Conservation (phyloP, 2,113 vertebrate species). For the Zosterops pallidus region DNA sequence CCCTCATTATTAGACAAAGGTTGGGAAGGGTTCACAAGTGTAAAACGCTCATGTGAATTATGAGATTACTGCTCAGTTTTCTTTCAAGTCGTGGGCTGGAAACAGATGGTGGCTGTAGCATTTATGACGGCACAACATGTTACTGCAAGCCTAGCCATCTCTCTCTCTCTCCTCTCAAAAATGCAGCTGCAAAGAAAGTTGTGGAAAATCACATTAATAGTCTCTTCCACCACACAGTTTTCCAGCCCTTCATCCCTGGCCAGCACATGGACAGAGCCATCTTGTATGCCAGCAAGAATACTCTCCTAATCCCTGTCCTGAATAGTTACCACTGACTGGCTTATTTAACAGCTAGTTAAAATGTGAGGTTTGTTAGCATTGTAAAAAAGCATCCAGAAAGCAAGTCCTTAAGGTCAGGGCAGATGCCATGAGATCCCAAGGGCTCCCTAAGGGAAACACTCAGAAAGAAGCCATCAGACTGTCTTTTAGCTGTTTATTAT, state of each 20-base stretch:
- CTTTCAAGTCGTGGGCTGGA: conserved; percentile 68
- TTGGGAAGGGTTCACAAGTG: conserved; percentile 56
- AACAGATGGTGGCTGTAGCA: conserved; percentile 66
- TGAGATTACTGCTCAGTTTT: conserved; percentile 67
- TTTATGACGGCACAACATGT: conserved; percentile 64
- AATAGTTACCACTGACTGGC: not conserved
- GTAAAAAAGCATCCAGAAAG: conserved; percentile 20
- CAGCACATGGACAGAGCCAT: conserved; percentile 50
- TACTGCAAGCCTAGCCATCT: conserved; percentile 54
- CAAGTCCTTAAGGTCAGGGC: not conserved
- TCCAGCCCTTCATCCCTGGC: conserved; percentile 57
- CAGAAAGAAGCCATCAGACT: conserved; percentile 3
- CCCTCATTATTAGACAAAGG: conserved; percentile 40
- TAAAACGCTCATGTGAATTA: conserved; percentile 53
- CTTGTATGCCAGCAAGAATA: conserved; percentile 37
- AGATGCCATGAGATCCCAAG: not conserved
- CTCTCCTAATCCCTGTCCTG: conserved; percentile 28
- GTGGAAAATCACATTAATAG: conserved; percentile 68
- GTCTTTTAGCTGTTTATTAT: conserved; percentile 34
- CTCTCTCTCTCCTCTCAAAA: conserved; percentile 53
- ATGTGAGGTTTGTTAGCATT: conserved; percentile 22
- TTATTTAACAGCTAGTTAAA: conserved; percentile 41
- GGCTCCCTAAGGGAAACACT: not conserved
- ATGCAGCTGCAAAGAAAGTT: conserved; percentile 62
- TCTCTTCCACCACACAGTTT: conserved; percentile 50